Conservation (phyloP, 1,140 invertebrate genomes). For the Zaprionus ghesquierei region DNA sequence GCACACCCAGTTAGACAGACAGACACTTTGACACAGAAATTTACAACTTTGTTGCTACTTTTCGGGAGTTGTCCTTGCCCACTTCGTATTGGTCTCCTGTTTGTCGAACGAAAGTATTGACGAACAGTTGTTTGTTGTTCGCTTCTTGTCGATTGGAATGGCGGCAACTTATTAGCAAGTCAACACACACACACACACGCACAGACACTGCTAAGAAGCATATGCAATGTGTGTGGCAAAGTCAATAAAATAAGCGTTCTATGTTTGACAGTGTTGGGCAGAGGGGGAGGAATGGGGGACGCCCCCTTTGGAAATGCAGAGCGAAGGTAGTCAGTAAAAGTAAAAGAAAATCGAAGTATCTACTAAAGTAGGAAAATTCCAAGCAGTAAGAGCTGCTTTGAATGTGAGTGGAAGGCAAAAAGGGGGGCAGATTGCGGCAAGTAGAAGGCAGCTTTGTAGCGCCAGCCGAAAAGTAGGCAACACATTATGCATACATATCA, state of each 20-base stretch:
- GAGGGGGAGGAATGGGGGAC: not conserved
- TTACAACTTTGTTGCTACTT: constrained; percentile 70
- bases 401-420: not conserved
- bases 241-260: constrained; percentile 78
- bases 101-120: constrained; percentile 74
- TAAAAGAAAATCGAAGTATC: constrained; percentile 33
- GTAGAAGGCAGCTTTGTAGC: constrained; percentile 17
- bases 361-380: constrained; percentile 8
- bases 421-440: not conserved
- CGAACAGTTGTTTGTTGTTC: constrained; percentile 76
- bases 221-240: constrained; percentile 54
- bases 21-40: constrained; percentile 72
- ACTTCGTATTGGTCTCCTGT: constrained; percentile 37
- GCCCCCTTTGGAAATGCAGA: constrained; percentile 5
- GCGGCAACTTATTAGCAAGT: constrained; percentile 78
- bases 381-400: constrained; percentile 10
- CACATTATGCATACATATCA: constrained; percentile 68
- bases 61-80: constrained; percentile 35
- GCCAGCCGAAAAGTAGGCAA: constrained; percentile 62
- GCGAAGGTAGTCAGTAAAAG: constrained; percentile 29
- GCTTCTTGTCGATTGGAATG: constrained; percentile 51
- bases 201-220: constrained; percentile 4
- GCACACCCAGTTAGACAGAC: constrained; percentile 15
- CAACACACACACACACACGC: constrained; percentile 39
- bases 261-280: constrained; percentile 46